Base-by-base conservation (phyloP, 2,797 vertebrate species). In the Notolepis coatsorum region DNA sequence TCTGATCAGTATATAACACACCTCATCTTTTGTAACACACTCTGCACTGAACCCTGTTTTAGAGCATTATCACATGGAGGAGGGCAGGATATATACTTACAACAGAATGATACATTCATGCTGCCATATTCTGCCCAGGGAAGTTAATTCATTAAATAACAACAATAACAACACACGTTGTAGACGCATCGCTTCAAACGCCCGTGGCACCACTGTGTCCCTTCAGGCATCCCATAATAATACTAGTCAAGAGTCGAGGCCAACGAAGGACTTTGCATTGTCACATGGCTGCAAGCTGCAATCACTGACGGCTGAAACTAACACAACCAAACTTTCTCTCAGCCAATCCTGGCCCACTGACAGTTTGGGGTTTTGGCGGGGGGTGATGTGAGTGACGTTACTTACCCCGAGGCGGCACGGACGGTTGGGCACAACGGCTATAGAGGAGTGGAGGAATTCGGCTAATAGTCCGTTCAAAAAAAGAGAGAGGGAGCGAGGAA, bases 391-490 rank as follows among this genome's bases (percentile, higher is more conserved):
- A 78, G 75, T 67, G 64, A 61, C 5, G 4, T 52, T 81, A 93
- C 93, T 93, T 85, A 94, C 92, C 91, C 85, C 46, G 58, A 82
- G 82, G 73, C 81, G 61, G 71, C n/a, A n/a, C n/a, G n/a, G n/a
- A n/a, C n/a, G 71, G 70, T 70, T 38, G 70, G 82, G 65, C 57
- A 71, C 79, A 86, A 84, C 78, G 79, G 77, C 82, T 78, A 77
- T n/a, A n/a, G n/a, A n/a, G n/a, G 85, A 89, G 81, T 74, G 82
- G 82, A 91, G 88, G 89, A 92, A 91, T 93, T 85, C 90, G 80
- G 79, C 78, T 67, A 70, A 72, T 88, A 69, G 80, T 86, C 86
- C 85, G 88, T 91, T 93, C 89, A 91, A 82, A 89, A 59, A 72
- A 70, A 79, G 64, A 43, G 30, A 12, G 49, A 33, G 25, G 23